Conservation (phyloP, 2,113 vertebrate species). For the Halcyon malimbica region DNA sequence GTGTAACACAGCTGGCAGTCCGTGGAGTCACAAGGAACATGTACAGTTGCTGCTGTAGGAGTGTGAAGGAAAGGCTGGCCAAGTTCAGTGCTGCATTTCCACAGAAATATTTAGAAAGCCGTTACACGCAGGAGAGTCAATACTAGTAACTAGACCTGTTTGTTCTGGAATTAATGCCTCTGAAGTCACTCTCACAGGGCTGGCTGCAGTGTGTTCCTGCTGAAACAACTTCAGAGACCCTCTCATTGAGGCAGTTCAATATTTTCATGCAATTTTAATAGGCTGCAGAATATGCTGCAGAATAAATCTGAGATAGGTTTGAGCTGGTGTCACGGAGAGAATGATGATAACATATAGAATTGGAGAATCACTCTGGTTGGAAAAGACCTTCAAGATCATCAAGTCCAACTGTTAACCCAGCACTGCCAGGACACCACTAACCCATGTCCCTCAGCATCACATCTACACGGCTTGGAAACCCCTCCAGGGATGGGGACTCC, state of each 20-base stretch:
- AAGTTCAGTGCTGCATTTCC: neutral
- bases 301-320: neutral
- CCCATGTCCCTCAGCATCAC: neutral
- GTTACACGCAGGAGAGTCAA: neutral
- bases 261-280: constrained; percentile 32
- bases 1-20: neutral
- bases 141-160: neutral
- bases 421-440: neutral
- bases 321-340: neutral
- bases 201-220: neutral
- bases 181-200: neutral
- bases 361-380: neutral
- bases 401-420: neutral
- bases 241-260: neutral
- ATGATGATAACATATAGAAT: neutral
- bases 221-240: neutral
- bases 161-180: constrained; percentile 17
- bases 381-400: neutral
- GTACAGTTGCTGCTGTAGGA: neutral
- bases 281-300: neutral
- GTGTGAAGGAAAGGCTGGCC: neutral
- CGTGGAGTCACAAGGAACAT: neutral
- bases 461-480: neutral
- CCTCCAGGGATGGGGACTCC: neutral
- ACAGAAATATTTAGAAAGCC: constrained; percentile 45